phyloP scores from a whole-genome alignment of 2,113 vertebrate species.

The Toxotes chatareus region DNA sequence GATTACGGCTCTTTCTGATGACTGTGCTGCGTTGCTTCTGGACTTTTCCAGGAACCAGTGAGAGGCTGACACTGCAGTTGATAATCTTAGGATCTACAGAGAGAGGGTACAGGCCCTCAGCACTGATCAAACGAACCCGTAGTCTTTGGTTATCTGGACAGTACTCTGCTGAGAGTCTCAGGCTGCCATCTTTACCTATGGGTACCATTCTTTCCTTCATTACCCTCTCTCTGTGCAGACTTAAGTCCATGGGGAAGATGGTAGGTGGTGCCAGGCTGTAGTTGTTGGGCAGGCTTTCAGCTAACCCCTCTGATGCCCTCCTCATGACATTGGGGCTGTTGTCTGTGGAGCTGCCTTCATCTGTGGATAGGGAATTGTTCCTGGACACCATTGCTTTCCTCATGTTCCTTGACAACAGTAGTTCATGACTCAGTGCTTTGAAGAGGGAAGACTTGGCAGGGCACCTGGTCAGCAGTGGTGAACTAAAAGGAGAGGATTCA shows the following conservation, averaged over 20 bases:
- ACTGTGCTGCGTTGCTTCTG: constrained; percentile 90
- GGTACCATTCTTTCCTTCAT: constrained; percentile 86
- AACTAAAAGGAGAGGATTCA: constrained; percentile 89
- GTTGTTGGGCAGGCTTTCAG: constrained; percentile 72
- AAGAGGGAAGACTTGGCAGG: constrained; percentile 81
- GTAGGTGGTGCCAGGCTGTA: constrained; percentile 79
- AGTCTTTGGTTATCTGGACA: constrained; percentile 85
- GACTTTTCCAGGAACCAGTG: constrained; percentile 86
- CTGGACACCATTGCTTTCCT: constrained; percentile 82
- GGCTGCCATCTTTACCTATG: constrained; percentile 83
- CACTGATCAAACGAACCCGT: constrained; percentile 88
- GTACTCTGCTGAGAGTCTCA: constrained; percentile 89
- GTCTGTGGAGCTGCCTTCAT: constrained; percentile 92
- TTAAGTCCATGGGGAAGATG: constrained; percentile 81
- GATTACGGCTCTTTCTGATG: constrained; percentile 90
- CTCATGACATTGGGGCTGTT: constrained; percentile 89
- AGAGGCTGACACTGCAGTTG: constrained; percentile 89
- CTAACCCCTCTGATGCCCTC: constrained; percentile 84
- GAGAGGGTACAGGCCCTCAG: constrained; percentile 84
- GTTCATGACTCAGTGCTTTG: constrained; percentile 87
- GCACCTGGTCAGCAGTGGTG: constrained; percentile 84
- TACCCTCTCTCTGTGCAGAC: constrained; percentile 79
- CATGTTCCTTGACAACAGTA: constrained; percentile 82
- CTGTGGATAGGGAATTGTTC: constrained; percentile 91
- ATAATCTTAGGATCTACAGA: constrained; percentile 86